These are phyloP conservation scores for Dascillus cervinus DNA, from an alignment of 2,888 invertebrate genomes.

Conservation along the genomic window DNA sequence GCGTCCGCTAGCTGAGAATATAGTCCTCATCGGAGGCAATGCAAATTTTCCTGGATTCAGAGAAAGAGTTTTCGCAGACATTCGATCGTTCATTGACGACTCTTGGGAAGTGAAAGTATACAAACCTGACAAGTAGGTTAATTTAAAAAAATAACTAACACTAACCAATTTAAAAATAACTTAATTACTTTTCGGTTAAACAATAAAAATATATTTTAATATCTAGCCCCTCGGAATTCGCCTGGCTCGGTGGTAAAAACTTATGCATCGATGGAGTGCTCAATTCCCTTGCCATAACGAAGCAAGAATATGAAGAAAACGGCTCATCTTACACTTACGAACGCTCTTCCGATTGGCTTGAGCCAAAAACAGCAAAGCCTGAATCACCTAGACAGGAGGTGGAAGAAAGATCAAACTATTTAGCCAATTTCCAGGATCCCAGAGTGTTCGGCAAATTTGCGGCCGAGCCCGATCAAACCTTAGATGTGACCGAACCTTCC, in stretches of 20 bases:
- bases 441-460: too few species aligned
- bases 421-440: too few species aligned
- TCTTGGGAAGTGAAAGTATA: conserved; percentile 69
- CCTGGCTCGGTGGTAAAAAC: conserved; percentile 83
- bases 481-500: too few species aligned
- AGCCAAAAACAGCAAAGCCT: too few species aligned
- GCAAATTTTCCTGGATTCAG: conserved; percentile 76
- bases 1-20: conserved; percentile 72
- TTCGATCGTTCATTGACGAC: conserved; percentile 69
- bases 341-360: conserved; percentile 47
- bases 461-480: too few species aligned
- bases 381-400: too few species aligned
- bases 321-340: conserved; percentile 57
- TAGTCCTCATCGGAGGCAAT: conserved; percentile 78
- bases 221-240: conserved; percentile 67
- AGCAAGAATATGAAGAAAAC: conserved; percentile 84
- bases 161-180: not conserved
- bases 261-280: conserved; percentile 69
- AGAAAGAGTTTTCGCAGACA: conserved; percentile 68
- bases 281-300: conserved; percentile 62
- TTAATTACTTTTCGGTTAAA: not conserved
- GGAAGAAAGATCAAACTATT: too few species aligned
- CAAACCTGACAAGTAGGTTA: conserved; percentile 55
- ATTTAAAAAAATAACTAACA: conserved; percentile 5
- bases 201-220: not conserved